Conservation (phyloP, 2,797 vertebrate species). For the Martes flavigula region DNA sequence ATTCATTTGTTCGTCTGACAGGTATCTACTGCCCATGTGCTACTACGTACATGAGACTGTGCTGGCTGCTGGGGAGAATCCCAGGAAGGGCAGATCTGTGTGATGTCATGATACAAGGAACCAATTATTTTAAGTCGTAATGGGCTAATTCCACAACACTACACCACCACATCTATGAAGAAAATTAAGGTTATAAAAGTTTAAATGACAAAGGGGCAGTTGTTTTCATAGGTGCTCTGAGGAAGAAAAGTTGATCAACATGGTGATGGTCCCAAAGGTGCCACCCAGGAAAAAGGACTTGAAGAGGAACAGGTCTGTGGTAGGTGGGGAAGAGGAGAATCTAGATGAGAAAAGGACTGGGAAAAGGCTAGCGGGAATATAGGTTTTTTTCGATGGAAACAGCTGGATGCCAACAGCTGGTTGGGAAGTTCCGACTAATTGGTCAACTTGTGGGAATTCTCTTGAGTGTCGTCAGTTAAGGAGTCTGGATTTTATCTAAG, state of each 20-base stretch:
- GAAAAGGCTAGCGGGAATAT: fast-evolving
- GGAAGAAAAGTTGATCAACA: neutral
- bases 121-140: neutral
- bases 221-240: neutral
- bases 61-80: neutral
- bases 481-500: neutral
- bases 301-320: neutral
- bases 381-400: neutral
- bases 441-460: neutral
- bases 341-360: neutral
- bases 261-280: neutral
- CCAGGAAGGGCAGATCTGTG: neutral
- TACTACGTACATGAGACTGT: neutral
- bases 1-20: neutral
- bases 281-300: neutral
- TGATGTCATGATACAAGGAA: neutral
- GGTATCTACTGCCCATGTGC: neutral
- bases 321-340: neutral
- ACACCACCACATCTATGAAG: neutral
- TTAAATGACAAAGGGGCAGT: neutral
- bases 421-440: neutral
- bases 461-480: neutral
- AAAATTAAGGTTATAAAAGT: neutral
- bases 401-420: neutral
- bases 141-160: neutral